Evolutionary conservation across 2,888 invertebrate genomes (phyloP).

Genomic region (Clanis bilineata): DNA sequence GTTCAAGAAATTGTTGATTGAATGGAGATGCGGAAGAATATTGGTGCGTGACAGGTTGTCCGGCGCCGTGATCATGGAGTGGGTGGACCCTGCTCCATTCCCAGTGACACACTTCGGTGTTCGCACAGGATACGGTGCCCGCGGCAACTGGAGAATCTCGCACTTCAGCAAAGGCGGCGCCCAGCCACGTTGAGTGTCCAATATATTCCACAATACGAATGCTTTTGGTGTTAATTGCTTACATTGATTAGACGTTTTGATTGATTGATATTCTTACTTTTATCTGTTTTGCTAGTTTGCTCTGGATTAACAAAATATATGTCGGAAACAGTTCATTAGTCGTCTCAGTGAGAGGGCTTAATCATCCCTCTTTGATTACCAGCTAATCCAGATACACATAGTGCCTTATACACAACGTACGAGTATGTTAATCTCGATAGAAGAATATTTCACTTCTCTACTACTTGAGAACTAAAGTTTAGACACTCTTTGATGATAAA

Average conservation of each 20-base stretch:
- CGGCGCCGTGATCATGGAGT: constrained; percentile 81
- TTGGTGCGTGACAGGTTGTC: constrained; percentile 71
- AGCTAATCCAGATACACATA: too few relatives aligned
- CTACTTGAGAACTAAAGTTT: too few relatives aligned
- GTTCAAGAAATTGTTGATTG: constrained; percentile 79
- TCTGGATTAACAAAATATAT: constrained; percentile 30
- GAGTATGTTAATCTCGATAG: too few relatives aligned
- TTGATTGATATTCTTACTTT: background rate
- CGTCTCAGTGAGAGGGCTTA: too few relatives aligned
- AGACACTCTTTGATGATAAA: too few relatives aligned
- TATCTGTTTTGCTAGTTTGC: background rate
- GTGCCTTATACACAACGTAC: too few relatives aligned
- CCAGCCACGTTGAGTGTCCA: constrained; percentile 66
- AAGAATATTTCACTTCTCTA: too few relatives aligned
- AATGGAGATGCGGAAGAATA: constrained; percentile 81
- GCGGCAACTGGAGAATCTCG: constrained; percentile 83
- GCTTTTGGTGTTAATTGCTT: constrained; percentile 64
- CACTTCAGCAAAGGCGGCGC: constrained; percentile 54
- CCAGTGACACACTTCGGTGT: constrained; percentile 84
- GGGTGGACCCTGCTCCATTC: constrained; percentile 83
- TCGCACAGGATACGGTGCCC: constrained; percentile 85
- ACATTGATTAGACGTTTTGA: background rate
- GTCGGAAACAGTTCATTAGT: too few relatives aligned
- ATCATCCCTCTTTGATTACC: too few relatives aligned
- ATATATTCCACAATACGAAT: constrained; percentile 33